Evolutionary conservation across 2,113 vertebrate genomes (phyloP).

Genomic region (Sebastes schlegelii): DNA sequence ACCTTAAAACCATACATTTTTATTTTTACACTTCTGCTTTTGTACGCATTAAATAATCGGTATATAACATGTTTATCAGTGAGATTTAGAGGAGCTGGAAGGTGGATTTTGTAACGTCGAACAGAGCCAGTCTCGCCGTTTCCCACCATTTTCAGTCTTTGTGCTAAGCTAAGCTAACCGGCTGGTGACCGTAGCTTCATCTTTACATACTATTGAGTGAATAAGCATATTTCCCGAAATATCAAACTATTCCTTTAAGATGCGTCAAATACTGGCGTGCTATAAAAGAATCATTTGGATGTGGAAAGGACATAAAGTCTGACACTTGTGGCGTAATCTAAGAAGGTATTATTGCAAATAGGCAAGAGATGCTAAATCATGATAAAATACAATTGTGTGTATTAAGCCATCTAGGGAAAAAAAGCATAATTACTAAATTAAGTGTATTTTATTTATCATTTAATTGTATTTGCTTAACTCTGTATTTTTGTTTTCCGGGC

Average conservation of each 20-base stretch:
- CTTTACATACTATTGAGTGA: background rate
- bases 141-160: background rate
- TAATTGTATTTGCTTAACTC: background rate
- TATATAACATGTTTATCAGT: background rate
- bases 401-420: too few relatives aligned
- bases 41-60: background rate
- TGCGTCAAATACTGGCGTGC: too few relatives aligned
- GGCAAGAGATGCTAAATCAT: too few relatives aligned
- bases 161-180: background rate
- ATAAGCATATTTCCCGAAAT: background rate
- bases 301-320: too few relatives aligned
- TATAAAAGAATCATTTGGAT: too few relatives aligned
- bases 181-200: background rate
- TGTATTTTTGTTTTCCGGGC: background rate
- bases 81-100: background rate
- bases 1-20: background rate
- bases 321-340: too few relatives aligned
- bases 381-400: too few relatives aligned
- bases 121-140: background rate
- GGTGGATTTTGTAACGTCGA: background rate
- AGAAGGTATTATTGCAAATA: too few relatives aligned
- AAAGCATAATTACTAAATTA: too few relatives aligned
- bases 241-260: background rate
- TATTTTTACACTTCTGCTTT: background rate
- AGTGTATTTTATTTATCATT: too few relatives aligned